A percentile compares a stretch with the other conserved stretches of the same genome.
Conservation (phyloP, 2,113 vertebrate genomes). For the Prolemur simus region DNA sequence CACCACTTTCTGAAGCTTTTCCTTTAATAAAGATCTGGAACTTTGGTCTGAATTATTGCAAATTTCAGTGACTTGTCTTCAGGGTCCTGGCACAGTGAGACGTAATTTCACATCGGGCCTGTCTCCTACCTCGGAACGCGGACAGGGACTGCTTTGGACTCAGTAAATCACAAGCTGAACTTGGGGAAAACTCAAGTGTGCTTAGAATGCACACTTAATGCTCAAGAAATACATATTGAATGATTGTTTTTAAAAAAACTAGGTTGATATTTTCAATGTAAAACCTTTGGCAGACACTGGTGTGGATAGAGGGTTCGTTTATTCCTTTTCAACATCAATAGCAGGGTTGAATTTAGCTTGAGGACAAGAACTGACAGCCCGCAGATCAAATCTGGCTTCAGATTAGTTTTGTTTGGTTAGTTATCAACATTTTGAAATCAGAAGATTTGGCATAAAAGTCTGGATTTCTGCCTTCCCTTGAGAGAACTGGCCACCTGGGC, state of each 20-base stretch:
- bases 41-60: neutral
- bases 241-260: neutral
- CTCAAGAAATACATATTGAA: neutral
- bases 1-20: neutral
- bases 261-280: neutral
- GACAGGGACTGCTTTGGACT: neutral
- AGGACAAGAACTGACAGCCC: neutral
- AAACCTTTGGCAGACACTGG: neutral
- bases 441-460: neutral
- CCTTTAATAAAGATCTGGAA: neutral
- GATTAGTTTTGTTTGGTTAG: neutral
- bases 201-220: neutral
- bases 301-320: neutral
- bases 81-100: neutral
- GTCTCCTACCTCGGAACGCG: neutral
- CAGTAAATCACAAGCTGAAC: neutral
- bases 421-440: neutral
- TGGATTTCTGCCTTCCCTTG: neutral
- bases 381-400: neutral
- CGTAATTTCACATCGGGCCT: neutral
- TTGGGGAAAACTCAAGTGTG: neutral
- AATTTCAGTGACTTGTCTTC: neutral
- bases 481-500: neutral
- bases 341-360: neutral
- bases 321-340: neutral